phyloP scores from a whole-genome alignment of 1,140 invertebrate genomes.

The Lordiphosa stackelbergi region DNA sequence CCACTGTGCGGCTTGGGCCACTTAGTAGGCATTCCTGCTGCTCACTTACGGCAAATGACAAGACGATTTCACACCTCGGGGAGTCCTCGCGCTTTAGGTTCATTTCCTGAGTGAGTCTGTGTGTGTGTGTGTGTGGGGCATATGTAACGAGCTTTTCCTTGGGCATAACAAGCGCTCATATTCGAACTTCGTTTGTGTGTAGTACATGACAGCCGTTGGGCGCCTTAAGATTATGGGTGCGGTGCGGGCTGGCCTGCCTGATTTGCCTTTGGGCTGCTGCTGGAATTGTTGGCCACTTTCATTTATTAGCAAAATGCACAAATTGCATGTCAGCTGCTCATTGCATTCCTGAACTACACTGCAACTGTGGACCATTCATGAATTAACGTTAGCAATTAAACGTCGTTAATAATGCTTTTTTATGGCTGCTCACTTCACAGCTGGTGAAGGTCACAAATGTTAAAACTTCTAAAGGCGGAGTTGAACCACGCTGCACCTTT shows the following conservation, averaged over 20 bases:
- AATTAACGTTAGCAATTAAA: no score
- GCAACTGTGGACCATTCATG: no score
- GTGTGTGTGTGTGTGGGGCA: neutral
- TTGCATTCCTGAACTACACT: constrained; percentile 13
- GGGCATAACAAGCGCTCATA: constrained; percentile 1
- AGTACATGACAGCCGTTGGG: constrained; percentile 28
- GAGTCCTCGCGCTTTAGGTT: constrained; percentile 54
- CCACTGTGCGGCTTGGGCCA: constrained; percentile 23
- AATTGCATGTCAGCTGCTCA: constrained; percentile 59
- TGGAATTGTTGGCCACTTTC: constrained; percentile 35
- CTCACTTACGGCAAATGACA: constrained; percentile 65
- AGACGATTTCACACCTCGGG: constrained; percentile 72
- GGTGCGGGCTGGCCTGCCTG: constrained; percentile 12
- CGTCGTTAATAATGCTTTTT: no score
- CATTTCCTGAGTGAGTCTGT: neutral
- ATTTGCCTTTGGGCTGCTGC: constrained; percentile 28
- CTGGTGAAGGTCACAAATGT: no score
- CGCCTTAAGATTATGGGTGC: constrained; percentile 37
- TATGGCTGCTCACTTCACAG: no score
- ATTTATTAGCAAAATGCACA: constrained; percentile 64
- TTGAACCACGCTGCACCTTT: no score
- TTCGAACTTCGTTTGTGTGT: constrained; percentile 20
- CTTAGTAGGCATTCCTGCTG: constrained; percentile 54
- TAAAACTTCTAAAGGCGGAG: no score
- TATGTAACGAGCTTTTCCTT: constrained; percentile 19